Percentiles rank a stretch among this genome's conserved stretches.
These are phyloP conservation scores for Tyrophagus putrescentiae DNA, from an alignment of 1,140 invertebrate species.

Conservation along the genomic window DNA sequence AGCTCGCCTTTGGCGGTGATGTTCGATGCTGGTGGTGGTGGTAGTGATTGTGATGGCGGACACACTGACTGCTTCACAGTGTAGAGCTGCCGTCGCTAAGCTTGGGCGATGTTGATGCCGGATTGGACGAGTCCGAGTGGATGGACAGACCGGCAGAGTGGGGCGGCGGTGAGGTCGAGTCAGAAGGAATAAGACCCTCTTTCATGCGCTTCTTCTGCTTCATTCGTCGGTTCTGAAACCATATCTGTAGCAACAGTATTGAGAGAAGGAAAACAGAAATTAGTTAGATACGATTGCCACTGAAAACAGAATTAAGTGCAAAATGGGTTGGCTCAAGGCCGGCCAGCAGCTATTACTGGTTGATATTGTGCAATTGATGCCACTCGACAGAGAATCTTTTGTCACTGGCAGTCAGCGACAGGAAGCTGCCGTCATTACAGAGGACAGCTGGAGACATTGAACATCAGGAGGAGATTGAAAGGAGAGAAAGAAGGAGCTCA, in stretches of 20 bases:
- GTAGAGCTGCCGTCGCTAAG: constrained; percentile 14
- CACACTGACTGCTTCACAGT: no score
- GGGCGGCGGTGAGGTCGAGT: constrained; percentile 8
- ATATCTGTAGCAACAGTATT: constrained; percentile 31
- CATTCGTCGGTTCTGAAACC: constrained; percentile 37
- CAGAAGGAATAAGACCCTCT: constrained; percentile 37
- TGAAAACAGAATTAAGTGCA: not conserved
- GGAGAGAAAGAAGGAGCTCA: no score
- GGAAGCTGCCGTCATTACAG: no score
- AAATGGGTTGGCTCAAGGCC: no score
- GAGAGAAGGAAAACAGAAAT: not conserved
- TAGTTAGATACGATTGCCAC: not conserved
- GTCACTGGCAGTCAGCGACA: no score
- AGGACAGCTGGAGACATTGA: no score
- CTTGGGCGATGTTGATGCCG: constrained; percentile 19
- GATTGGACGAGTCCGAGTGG: constrained; percentile 22
- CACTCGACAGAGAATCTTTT: no score
- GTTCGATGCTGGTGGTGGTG: no score
- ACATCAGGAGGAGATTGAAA: not conserved
- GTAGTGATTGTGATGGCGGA: no score
- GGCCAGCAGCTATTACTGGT: no score
- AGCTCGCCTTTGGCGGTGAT: no score
- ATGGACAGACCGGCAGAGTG: not conserved
- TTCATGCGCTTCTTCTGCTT: constrained; percentile 35
- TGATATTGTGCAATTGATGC: no score